Base-by-base conservation (phyloP, 2,113 vertebrate genomes). In the Cheirogaleus medius region DNA sequence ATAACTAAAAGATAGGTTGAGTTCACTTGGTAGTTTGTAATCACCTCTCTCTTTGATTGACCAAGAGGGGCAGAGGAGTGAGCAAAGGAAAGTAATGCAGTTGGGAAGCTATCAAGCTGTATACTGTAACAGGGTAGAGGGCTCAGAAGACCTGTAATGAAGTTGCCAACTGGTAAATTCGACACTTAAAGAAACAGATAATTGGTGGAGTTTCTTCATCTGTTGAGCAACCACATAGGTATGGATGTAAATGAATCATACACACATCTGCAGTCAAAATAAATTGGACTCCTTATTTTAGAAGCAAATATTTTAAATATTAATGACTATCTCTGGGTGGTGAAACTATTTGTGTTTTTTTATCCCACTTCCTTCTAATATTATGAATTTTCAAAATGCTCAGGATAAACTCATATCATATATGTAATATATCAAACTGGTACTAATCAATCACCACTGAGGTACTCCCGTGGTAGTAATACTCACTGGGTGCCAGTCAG, bases 121-220 rank as follows among this genome's bases (percentile, higher is more conserved):
- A 25, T 47, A 27, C 17, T 17, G 8, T 63, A n/a, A 63, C 47
- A 66, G 92, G 10, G 13, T 63, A 68, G 71, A 93, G 49, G 90
- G 15, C 56, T 84, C 76, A 85, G 66, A 96, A 93, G 54, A 92
- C 49, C 76, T 96, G 64, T 3, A 94, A 82, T 91, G 74, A 63
- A 58, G 66, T 91, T 97, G 86, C 95, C 97, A 97, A 94, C 58
- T 12, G 2, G 74, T 85, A 63, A 54, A 97, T 82, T 80, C 91
- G 78, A 87, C 91, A 96, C 0, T 0, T 54, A 78, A 97, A 63
- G 49, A 96, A 97, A 94, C 23, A 76, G 88, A 49, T 95, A 97
- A 97, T 98, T 97, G 97, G 87, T 78, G 85, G 78, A 95, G n/a
- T 89, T 87, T 96, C 44, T 87, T 91, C 85, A 97, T 98, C 93